Evolutionary conservation across 2,888 invertebrate genomes (phyloP).

Genomic region (Rhogogaster chlorosoma): DNA sequence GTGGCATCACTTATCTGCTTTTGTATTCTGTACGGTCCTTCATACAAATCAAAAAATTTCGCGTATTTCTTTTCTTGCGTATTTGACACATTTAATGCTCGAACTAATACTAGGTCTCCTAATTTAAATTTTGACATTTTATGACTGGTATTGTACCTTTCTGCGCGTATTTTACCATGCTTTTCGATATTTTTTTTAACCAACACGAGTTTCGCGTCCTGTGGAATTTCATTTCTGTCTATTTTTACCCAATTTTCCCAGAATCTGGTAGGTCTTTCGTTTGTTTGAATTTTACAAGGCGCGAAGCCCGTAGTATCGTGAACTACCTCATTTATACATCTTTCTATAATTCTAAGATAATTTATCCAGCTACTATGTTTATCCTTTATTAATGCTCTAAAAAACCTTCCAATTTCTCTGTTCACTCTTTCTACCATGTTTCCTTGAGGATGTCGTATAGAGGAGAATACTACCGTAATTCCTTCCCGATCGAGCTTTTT

Average conservation of each 20-base stretch:
- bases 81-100: neutral
- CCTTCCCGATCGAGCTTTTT: neutral
- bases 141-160: neutral
- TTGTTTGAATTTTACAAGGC: conserved; percentile 19
- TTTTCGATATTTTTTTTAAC: neutral
- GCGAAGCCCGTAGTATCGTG: conserved; percentile 32
- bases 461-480: neutral
- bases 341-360: neutral
- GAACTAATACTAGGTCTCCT: neutral
- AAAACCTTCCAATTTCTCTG: conserved; percentile 8
- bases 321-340: neutral
- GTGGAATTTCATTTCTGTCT: neutral
- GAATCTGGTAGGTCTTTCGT: conserved; percentile 1
- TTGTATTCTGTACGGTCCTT: neutral
- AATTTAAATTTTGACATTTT: neutral
- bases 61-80: neutral
- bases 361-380: conserved; percentile 12
- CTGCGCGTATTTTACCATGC: neutral
- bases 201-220: neutral
- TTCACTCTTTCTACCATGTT: conserved; percentile 25
- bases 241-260: conserved; percentile 24
- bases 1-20: neutral
- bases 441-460: conserved; percentile 15
- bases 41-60: neutral
- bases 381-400: conserved; percentile 3